phyloP scores from a whole-genome alignment of 1,140 invertebrate genomes.

The Drosophila hydei region DNA sequence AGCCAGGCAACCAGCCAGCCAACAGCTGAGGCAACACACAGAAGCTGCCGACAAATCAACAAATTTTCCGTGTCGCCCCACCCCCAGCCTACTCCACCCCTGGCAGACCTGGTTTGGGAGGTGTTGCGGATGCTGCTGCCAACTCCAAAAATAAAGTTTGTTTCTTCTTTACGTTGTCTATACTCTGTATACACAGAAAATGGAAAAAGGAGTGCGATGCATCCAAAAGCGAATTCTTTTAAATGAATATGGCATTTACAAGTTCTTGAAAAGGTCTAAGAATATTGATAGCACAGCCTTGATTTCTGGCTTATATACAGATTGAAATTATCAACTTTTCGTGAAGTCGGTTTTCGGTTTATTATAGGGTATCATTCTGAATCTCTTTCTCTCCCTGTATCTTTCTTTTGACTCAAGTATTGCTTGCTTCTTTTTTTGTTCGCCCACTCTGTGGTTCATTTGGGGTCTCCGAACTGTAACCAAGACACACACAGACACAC shows the following conservation, averaged over 20 bases:
- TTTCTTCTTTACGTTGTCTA: not conserved
- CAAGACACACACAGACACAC: conserved; percentile 2
- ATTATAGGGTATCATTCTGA: not conserved
- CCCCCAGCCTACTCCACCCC: not conserved
- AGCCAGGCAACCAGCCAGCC: conserved; percentile 16
- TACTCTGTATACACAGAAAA: conserved; percentile 2
- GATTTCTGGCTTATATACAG: no score
- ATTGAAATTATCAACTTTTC: no score
- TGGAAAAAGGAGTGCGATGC: not conserved
- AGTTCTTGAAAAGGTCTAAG: no score
- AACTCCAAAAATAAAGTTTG: conserved; percentile 40
- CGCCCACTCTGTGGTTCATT: conserved; percentile 29
- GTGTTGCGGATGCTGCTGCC: conserved; percentile 11
- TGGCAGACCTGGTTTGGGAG: conserved; percentile 6
- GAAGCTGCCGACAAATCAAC: conserved; percentile 44
- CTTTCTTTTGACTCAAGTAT: not conserved
- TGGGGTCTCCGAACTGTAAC: conserved; percentile 44
- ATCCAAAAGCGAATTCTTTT: not conserved
- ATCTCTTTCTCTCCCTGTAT: not conserved
- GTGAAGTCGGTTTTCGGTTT: not conserved
- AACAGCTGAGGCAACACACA: conserved; percentile 34
- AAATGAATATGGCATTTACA: not conserved
- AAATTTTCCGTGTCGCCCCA: conserved; percentile 22
- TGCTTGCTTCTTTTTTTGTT: not conserved
- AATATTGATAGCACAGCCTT: no score